A percentile compares a stretch with the other conserved stretches of the same genome.
Evolutionary conservation across 1,140 invertebrate genomes (phyloP).

Genomic region (Tetramorium simillimum): DNA sequence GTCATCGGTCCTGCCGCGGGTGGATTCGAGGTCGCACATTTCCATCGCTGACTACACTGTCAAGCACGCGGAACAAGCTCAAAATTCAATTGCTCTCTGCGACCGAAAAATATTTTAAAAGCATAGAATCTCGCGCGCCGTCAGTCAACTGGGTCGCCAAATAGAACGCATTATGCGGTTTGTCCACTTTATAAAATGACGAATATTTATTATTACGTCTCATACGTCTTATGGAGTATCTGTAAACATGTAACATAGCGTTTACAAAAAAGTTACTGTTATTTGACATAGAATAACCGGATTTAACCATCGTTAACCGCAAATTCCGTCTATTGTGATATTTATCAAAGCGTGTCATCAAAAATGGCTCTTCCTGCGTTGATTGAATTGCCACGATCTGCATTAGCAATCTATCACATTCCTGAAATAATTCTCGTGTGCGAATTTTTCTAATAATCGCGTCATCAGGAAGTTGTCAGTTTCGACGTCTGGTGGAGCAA

Average conservation of each 20-base stretch:
- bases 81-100: constrained; percentile 39
- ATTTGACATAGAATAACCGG: background rate
- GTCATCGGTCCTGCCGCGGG: constrained; percentile 22
- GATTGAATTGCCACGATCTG: background rate
- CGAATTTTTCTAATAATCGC: background rate
- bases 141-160: constrained; percentile 7
- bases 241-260: background rate
- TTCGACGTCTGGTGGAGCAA: background rate
- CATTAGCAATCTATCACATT: background rate
- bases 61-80: constrained; percentile 3
- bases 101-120: constrained; percentile 5
- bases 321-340: background rate
- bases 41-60: constrained; percentile 6
- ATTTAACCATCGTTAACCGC: background rate
- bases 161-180: constrained; percentile 13
- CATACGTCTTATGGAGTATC: background rate
- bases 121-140: background rate
- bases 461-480: background rate
- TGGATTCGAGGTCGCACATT: constrained; percentile 33
- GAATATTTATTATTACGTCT: constrained; percentile 18
- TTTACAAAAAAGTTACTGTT: background rate
- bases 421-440: background rate
- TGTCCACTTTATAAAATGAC: background rate
- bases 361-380: background rate
- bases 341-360: constrained; percentile 1